Evolutionary conservation across 2,113 vertebrate species (phyloP).

Genomic region (Hippotragus niger): DNA sequence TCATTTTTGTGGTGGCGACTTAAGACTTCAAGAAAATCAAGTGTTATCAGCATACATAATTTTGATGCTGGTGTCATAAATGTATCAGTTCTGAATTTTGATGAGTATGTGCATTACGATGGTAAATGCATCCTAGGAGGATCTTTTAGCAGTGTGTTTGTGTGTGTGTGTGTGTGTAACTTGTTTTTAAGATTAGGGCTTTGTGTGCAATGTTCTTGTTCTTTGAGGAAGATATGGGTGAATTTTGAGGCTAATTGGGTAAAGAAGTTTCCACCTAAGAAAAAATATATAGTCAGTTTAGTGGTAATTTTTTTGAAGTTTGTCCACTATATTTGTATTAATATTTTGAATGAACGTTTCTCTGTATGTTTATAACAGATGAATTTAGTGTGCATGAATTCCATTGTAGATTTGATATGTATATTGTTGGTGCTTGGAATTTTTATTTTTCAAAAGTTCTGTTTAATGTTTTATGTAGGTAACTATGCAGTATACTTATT

Average conservation of each 20-base stretch:
- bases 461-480: neutral
- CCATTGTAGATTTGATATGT: neutral
- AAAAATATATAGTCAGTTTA: neutral
- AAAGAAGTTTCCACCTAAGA: neutral
- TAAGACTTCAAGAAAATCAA: neutral
- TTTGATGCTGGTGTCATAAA: neutral
- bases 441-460: neutral
- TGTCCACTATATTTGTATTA: neutral
- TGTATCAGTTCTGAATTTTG: neutral
- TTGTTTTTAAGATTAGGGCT: constrained; percentile 26
- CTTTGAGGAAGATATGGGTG: neutral
- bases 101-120: neutral
- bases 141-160: neutral
- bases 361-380: neutral
- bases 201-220: too few relatives aligned
- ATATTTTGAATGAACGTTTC: neutral
- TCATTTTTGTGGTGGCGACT: neutral
- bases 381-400: neutral
- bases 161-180: neutral
- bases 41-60: neutral
- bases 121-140: neutral
- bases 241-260: neutral
- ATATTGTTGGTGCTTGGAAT: neutral
- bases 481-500: neutral
- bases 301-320: neutral